These are phyloP conservation scores for Urechis unicinctus DNA, from an alignment of 2,888 invertebrate species.

Conservation along the genomic window DNA sequence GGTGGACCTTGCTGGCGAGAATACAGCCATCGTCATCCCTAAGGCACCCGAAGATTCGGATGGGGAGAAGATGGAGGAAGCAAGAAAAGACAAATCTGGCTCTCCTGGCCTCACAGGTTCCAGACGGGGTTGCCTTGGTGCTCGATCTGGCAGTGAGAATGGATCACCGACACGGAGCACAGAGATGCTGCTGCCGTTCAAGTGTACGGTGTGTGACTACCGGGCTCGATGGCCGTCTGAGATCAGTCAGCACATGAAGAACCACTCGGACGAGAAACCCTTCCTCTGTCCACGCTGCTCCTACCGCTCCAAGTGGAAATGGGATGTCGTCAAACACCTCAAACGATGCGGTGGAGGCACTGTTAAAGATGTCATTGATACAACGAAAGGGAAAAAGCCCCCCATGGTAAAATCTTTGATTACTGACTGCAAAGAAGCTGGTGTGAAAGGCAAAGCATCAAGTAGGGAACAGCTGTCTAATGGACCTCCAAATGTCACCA, in stretches of 20 bases:
- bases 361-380: constrained; percentile 47
- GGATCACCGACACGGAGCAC: constrained; percentile 1
- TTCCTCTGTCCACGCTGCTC: constrained; percentile 47
- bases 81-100: not conserved
- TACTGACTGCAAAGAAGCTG: no score
- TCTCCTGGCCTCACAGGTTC: not conserved
- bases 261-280: constrained; percentile 49
- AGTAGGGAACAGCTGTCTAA: constrained; percentile 11
- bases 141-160: not conserved
- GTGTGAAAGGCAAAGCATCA: not conserved
- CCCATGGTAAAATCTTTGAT: not conserved
- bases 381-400: constrained; percentile 21
- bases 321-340: constrained; percentile 50
- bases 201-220: constrained; percentile 47
- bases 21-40: constrained; percentile 20
- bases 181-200: constrained; percentile 39
- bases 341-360: constrained; percentile 46
- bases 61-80: not conserved
- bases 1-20: constrained; percentile 8
- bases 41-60: constrained; percentile 21
- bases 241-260: constrained; percentile 51
- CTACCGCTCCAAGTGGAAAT: constrained; percentile 50
- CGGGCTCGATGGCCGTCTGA: constrained; percentile 50
- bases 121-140: not conserved
- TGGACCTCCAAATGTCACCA: constrained; percentile 43